Percentiles rank a stretch among this genome's conserved stretches.
Conservation (phyloP, 92 coral and sea anemone species). For the Virgularia gustaviana region DNA sequence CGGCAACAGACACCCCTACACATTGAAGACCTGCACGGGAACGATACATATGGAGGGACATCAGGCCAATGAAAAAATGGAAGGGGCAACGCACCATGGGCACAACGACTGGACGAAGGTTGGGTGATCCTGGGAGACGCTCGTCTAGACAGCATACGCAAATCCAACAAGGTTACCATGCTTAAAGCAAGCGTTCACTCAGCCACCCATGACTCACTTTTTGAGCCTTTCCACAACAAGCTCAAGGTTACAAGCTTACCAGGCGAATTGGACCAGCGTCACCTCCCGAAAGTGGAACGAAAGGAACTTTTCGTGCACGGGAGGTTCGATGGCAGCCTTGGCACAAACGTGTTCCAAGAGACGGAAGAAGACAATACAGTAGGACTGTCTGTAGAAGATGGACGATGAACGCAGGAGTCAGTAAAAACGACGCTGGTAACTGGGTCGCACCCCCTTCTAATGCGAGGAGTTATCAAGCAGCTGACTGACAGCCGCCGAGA, state of each 20-base stretch:
- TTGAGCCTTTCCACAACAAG: conserved; percentile 43
- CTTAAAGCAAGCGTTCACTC: conserved; percentile 45
- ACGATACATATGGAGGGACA: conserved; percentile 31
- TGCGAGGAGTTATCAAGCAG: neutral
- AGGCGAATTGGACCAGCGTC: neutral
- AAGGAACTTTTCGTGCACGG: neutral
- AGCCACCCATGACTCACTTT: conserved; percentile 34
- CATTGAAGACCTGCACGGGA: conserved; percentile 48
- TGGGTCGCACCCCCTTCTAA: conserved; percentile 54
- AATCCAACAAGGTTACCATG: conserved; percentile 14
- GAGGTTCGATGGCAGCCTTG: too few species aligned
- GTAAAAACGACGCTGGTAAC: conserved; percentile 30
- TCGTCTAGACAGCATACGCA: conserved; percentile 48
- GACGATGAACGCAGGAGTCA: conserved; percentile 34
- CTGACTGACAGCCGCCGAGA: conserved; percentile 37
- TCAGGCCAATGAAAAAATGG: conserved; percentile 43
- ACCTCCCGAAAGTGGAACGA: neutral
- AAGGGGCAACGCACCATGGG: conserved; percentile 29
- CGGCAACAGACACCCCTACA: conserved; percentile 7
- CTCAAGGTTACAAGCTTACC: conserved; percentile 8
- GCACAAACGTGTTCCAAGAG: neutral
- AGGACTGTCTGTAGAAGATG: conserved; percentile 6
- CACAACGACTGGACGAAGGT: conserved; percentile 49
- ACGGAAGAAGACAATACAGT: conserved; percentile 16
- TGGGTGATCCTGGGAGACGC: too few species aligned